phyloP scores from a whole-genome alignment of 2,113 vertebrate genomes.

The Phalacrocorax carbo region DNA sequence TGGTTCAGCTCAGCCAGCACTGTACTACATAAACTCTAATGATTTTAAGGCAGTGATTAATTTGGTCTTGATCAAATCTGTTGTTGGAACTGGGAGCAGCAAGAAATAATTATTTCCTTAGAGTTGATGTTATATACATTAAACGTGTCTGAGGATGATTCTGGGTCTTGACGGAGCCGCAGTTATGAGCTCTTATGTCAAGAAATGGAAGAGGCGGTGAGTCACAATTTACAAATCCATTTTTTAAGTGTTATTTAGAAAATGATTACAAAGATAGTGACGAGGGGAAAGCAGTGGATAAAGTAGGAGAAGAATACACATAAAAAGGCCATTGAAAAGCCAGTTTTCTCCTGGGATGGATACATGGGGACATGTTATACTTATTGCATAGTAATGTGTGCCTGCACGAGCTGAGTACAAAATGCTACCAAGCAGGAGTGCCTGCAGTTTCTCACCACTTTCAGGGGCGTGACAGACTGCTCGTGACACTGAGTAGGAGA shows the following conservation, averaged over 20 bases:
- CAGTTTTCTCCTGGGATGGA: neutral
- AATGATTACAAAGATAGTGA: neutral
- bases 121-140: neutral
- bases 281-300: neutral
- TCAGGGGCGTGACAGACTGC: neutral
- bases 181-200: slow-evolving; percentile 3
- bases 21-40: neutral
- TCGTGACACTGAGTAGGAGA: neutral
- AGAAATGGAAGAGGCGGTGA: neutral
- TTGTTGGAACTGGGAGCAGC: neutral
- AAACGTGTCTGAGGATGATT: neutral
- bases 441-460: neutral
- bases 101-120: slow-evolving; percentile 35
- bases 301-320: neutral
- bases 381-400: neutral
- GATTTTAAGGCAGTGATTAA: slow-evolving; percentile 53
- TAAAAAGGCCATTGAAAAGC: neutral
- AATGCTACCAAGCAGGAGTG: neutral
- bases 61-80: slow-evolving; percentile 38
- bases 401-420: neutral
- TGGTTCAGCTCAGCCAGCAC: slow-evolving; percentile 16
- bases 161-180: neutral
- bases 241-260: slow-evolving; percentile 1
- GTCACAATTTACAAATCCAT: neutral
- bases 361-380: neutral